Evolutionary conservation across 2,888 invertebrate genomes (phyloP).

Genomic region (Hirtodrosophila trivittata): DNA sequence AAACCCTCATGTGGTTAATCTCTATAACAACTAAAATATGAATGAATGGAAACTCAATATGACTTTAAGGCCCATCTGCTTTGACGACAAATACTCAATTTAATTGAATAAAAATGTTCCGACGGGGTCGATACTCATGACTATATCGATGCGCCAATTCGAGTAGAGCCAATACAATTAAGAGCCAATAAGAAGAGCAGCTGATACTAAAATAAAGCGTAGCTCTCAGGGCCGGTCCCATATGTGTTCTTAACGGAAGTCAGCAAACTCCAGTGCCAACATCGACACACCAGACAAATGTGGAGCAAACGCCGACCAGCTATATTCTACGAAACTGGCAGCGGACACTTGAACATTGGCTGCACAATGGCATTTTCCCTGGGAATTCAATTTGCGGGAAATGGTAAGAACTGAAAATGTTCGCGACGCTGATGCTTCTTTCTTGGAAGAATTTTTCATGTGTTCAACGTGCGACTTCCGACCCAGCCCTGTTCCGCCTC

Average conservation of each 20-base stretch:
- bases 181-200: constrained; percentile 18
- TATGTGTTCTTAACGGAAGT: constrained; percentile 56
- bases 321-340: constrained; percentile 51
- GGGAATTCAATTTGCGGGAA: constrained; percentile 60
- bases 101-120: constrained; percentile 15
- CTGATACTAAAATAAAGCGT: constrained; percentile 26
- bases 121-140: constrained; percentile 17
- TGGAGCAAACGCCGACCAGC: constrained; percentile 58
- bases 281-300: constrained; percentile 44
- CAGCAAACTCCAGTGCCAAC: constrained; percentile 23
- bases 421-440: constrained; percentile 56
- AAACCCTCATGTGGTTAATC: too few species aligned
- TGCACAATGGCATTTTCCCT: constrained; percentile 46
- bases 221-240: constrained; percentile 33
- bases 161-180: constrained; percentile 9
- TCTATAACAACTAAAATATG: too few species aligned
- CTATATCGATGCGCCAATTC: too few species aligned
- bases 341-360: constrained; percentile 43
- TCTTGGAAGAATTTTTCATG: constrained; percentile 66
- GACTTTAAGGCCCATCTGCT: neutral
- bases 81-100: constrained; percentile 5
- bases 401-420: constrained; percentile 58
- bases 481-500: constrained; percentile 16
- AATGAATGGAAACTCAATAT: neutral
- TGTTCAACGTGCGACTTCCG: constrained; percentile 41